phyloP scores from a whole-genome alignment of 2,113 vertebrate species.

The Collichthys lucidus region DNA sequence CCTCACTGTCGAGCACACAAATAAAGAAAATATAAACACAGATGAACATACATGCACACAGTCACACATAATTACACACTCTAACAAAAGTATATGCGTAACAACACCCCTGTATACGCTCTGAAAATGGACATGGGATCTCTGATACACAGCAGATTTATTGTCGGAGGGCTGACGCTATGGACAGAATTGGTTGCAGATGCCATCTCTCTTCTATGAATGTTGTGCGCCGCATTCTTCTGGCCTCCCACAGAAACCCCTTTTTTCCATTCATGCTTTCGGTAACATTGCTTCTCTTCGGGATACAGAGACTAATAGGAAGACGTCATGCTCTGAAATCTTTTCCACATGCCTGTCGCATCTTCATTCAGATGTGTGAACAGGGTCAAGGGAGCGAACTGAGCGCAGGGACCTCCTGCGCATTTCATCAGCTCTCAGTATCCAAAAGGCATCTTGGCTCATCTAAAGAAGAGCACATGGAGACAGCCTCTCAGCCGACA shows the following conservation, averaged over 20 bases:
- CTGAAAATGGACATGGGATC: not conserved
- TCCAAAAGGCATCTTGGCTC: constrained; percentile 54
- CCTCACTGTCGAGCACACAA: constrained; percentile 16
- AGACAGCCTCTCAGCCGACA: constrained; percentile 50
- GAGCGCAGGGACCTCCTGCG: constrained; percentile 33
- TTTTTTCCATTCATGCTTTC: constrained; percentile 67
- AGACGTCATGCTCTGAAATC: constrained; percentile 52
- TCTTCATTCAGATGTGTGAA: constrained; percentile 60
- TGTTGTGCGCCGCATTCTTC: constrained; percentile 37
- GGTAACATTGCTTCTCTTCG: constrained; percentile 47
- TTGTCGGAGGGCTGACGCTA: constrained; percentile 46
- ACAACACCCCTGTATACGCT: not conserved
- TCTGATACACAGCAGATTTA: constrained; percentile 63
- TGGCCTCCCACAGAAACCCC: constrained; percentile 39
- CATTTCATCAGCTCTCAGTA: constrained; percentile 48
- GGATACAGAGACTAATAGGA: constrained; percentile 46
- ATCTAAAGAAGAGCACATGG: constrained; percentile 10
- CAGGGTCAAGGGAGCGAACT: constrained; percentile 40
- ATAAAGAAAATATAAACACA: constrained; percentile 35
- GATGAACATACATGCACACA: not conserved
- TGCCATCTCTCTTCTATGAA: constrained; percentile 52
- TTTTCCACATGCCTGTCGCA: constrained; percentile 64
- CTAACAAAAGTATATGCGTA: constrained; percentile 1
- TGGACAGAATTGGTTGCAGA: constrained; percentile 62
- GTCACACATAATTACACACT: constrained; percentile 17